Evolutionary conservation across 2,113 vertebrate species (phyloP).

Genomic region (Otis tarda): DNA sequence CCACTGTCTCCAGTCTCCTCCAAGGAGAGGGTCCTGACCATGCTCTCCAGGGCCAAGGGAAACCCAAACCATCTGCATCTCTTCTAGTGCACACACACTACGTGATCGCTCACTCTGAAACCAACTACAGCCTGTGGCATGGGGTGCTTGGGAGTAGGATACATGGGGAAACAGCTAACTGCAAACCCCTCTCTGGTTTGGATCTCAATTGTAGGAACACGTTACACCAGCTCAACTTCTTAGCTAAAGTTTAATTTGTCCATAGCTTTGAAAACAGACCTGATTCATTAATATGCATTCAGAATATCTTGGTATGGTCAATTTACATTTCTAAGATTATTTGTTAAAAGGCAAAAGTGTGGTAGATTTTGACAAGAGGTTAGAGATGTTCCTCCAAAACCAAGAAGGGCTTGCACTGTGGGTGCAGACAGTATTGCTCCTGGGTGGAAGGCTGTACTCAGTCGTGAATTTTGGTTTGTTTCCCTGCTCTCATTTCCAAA

Average conservation of each 20-base stretch:
- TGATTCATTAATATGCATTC: not conserved
- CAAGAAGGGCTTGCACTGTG: not conserved
- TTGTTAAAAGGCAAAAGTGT: not conserved
- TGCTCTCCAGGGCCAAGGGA: not conserved
- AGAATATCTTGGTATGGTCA: not conserved
- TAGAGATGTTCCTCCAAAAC: not conserved
- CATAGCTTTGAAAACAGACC: not conserved
- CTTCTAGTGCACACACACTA: not conserved
- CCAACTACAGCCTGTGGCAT: not conserved
- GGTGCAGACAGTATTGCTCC: not conserved
- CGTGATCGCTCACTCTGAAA: not conserved
- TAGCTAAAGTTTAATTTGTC: not conserved
- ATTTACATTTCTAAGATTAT: not conserved
- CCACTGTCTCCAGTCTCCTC: not conserved
- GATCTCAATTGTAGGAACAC: not conserved
- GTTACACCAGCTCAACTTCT: not conserved
- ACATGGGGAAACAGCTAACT: not conserved
- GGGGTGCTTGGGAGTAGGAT: not conserved
- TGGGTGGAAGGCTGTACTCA: not conserved
- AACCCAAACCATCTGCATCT: not conserved
- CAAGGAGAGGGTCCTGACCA: not conserved
- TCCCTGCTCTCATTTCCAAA: not conserved
- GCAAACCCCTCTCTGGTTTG: not conserved
- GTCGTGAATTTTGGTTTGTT: not conserved
- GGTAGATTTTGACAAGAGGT: not conserved